phyloP scores from a whole-genome alignment of 2,113 vertebrate species.

The Pitta sordida region DNA sequence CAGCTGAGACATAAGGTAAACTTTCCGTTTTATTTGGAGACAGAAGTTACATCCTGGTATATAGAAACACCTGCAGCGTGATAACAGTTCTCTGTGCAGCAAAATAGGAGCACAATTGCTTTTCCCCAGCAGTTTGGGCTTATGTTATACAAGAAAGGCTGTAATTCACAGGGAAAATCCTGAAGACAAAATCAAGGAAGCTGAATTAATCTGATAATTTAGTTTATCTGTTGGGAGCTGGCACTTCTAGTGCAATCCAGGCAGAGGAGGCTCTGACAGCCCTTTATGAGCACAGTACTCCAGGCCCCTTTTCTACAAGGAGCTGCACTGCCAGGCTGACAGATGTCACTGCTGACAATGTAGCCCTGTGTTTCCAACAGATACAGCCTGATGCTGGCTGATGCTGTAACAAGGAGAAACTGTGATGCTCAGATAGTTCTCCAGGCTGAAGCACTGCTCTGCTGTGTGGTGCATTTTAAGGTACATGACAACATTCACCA shows the following conservation, averaged over 20 bases:
- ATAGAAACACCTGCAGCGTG: background rate
- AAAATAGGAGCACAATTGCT: background rate
- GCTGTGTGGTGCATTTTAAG: background rate
- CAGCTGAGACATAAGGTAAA: background rate
- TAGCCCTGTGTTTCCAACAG: slow-evolving; percentile 21
- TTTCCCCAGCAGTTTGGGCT: background rate
- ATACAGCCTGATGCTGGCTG: background rate
- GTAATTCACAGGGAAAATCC: background rate
- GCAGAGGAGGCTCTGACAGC: background rate
- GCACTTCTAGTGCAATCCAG: slow-evolving; percentile 19
- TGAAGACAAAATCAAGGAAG: background rate
- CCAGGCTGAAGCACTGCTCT: background rate
- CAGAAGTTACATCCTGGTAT: background rate
- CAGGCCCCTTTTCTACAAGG: background rate
- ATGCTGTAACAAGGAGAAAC: background rate
- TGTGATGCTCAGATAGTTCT: background rate
- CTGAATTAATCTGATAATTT: background rate
- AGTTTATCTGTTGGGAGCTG: background rate
- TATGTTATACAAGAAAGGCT: background rate
- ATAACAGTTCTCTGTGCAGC: background rate
- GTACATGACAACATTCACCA: background rate
- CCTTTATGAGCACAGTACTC: background rate
- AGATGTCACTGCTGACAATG: background rate
- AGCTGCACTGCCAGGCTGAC: background rate
- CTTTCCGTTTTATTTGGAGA: background rate